Percentiles rank a stretch among this genome's conserved stretches.
Evolutionary conservation across 2,113 vertebrate species (phyloP).

Genomic region (Corythoichthys intestinalis): DNA sequence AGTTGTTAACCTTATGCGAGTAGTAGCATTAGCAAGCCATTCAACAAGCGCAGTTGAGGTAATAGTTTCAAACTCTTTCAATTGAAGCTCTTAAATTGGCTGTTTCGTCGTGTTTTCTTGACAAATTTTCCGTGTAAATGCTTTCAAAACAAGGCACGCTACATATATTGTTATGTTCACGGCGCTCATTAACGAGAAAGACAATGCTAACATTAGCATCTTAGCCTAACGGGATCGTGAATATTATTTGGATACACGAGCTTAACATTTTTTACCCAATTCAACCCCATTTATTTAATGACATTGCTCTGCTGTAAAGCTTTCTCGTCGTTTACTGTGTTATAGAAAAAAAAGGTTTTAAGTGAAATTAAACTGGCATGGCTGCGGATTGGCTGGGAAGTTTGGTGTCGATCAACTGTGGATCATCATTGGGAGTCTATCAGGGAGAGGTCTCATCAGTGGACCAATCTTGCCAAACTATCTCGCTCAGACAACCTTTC

Average conservation of each 20-base stretch:
- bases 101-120: background rate
- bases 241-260: background rate
- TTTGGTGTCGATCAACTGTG: slow-evolving; percentile 95
- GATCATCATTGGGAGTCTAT: slow-evolving; percentile 89
- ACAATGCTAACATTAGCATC: background rate
- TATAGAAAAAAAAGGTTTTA: too few species aligned
- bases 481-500: slow-evolving; percentile 90
- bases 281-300: background rate
- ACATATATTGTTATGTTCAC: background rate
- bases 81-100: background rate
- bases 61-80: slow-evolving; percentile 3
- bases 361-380: slow-evolving; percentile 65
- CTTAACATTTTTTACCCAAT: background rate
- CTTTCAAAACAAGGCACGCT: slow-evolving; percentile 27
- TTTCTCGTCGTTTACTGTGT: background rate
- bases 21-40: background rate
- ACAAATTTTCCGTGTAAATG: background rate
- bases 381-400: slow-evolving; percentile 93
- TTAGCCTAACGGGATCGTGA: background rate
- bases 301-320: background rate
- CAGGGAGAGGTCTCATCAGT: slow-evolving; percentile 93
- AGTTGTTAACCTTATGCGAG: background rate
- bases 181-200: background rate
- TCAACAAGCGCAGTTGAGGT: slow-evolving; percentile 25
- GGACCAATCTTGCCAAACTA: slow-evolving; percentile 93